A percentile compares a stretch with the other conserved stretches of the same genome.
Evolutionary conservation across 2,113 vertebrate species (phyloP).

Genomic region (Macrotis lagotis): DNA sequence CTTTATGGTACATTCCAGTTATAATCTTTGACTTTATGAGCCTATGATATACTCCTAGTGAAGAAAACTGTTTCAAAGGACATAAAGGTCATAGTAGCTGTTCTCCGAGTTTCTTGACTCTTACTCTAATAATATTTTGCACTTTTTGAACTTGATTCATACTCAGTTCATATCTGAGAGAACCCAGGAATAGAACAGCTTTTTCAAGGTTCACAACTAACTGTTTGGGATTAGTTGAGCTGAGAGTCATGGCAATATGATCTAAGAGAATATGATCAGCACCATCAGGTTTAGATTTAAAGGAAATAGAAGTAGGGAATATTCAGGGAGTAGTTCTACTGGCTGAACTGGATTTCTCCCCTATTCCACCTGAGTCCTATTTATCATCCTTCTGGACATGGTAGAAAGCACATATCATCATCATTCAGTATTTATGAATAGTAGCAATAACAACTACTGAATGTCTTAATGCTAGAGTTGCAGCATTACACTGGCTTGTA

Average conservation of each 20-base stretch:
- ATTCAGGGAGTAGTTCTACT: neutral
- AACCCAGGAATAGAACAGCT: neutral
- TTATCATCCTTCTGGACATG: neutral
- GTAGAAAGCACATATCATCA: neutral
- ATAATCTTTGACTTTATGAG: neutral
- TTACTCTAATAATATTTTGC: neutral
- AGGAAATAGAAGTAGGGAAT: neutral
- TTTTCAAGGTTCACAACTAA: neutral
- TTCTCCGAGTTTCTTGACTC: neutral
- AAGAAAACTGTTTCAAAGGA: neutral
- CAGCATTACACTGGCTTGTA: neutral
- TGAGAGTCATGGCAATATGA: neutral
- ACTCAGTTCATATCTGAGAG: neutral
- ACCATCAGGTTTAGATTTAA: neutral
- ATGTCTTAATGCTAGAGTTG: neutral
- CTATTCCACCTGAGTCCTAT: rapidly evolving
- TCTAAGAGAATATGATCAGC: neutral
- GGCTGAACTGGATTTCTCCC: neutral
- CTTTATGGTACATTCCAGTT: rapidly evolving
- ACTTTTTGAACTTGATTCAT: neutral
- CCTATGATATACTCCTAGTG: neutral
- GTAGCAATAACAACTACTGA: neutral
- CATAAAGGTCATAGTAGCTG: neutral
- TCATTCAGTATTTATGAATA: neutral
- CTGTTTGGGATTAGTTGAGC: neutral